Conservation (phyloP, 2,797 vertebrate genomes). For the Arctocebus calabarensis region DNA sequence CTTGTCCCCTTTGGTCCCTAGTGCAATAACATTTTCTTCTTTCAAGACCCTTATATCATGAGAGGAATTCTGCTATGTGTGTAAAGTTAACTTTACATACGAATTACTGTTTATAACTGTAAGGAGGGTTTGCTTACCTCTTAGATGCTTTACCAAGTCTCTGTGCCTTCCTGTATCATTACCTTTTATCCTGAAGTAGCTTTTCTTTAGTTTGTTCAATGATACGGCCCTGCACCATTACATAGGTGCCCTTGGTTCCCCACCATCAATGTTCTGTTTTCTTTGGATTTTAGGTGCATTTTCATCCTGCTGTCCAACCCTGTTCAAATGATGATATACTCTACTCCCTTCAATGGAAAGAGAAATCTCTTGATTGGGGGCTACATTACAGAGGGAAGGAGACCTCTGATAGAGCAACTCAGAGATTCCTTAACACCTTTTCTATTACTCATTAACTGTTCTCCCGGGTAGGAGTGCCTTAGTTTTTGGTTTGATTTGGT, state of each 20-base stretch:
- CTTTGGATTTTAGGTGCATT: background rate
- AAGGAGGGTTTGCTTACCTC: background rate
- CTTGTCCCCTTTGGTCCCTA: background rate
- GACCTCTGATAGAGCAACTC: background rate
- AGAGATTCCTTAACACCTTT: background rate
- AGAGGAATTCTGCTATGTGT: background rate
- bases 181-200: background rate
- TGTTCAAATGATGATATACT: background rate
- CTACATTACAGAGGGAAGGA: background rate
- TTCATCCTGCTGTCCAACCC: background rate
- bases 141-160: background rate
- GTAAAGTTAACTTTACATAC: background rate
- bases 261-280: background rate
- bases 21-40: background rate
- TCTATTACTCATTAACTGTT: background rate
- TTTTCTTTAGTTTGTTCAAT: background rate
- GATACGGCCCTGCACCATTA: background rate
- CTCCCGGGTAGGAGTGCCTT: background rate
- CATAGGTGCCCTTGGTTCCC: background rate
- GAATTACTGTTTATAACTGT: background rate
- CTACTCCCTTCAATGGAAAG: background rate
- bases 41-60: background rate
- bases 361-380: background rate
- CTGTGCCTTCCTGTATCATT: background rate
- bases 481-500: background rate